A percentile compares a stretch with the other conserved stretches of the same genome.
phyloP scores from a whole-genome alignment of 1,140 invertebrate species.

The Anoplophora glabripennis region DNA sequence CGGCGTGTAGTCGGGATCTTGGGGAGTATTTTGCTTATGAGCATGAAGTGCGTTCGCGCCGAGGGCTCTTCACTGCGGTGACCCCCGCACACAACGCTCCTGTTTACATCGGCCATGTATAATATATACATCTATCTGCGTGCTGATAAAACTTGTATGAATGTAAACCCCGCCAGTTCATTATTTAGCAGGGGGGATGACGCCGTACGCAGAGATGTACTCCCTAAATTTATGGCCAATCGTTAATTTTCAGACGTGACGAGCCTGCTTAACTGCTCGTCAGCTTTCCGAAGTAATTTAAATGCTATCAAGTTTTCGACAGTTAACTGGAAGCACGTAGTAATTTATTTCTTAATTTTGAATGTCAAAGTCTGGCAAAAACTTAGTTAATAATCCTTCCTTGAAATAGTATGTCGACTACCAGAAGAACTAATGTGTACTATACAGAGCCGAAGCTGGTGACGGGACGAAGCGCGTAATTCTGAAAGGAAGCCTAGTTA shows the following conservation, averaged over 20 bases:
- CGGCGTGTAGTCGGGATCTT: conserved; percentile 1
- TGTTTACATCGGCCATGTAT: conserved; percentile 27
- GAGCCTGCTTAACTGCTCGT: conserved; percentile 1
- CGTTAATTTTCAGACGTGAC: conserved; percentile 13
- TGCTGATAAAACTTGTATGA: conserved; percentile 25
- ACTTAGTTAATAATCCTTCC: not conserved
- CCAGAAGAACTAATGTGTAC: too few species aligned
- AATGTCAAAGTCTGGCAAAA: not conserved
- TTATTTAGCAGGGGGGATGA: conserved; percentile 21
- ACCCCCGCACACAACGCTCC: conserved; percentile 7
- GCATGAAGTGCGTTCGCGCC: conserved; percentile 23
- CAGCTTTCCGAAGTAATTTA: not conserved
- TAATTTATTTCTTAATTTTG: not conserved
- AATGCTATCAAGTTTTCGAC: conserved; percentile 1
- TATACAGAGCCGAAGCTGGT: too few species aligned
- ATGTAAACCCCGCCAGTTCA: conserved; percentile 22
- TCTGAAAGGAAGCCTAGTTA: too few species aligned
- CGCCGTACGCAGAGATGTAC: conserved; percentile 20
- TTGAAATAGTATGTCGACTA: too few species aligned
- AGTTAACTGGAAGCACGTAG: not conserved
- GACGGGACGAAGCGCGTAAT: too few species aligned
- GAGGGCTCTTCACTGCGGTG: conserved; percentile 27
- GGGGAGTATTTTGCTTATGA: conserved; percentile 33
- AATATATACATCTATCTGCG: conserved; percentile 30
- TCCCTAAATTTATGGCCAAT: conserved; percentile 14